Percentiles rank a stretch among this genome's conserved stretches.
phyloP scores from a whole-genome alignment of 2,888 invertebrate species.

The Clostera curtula region DNA sequence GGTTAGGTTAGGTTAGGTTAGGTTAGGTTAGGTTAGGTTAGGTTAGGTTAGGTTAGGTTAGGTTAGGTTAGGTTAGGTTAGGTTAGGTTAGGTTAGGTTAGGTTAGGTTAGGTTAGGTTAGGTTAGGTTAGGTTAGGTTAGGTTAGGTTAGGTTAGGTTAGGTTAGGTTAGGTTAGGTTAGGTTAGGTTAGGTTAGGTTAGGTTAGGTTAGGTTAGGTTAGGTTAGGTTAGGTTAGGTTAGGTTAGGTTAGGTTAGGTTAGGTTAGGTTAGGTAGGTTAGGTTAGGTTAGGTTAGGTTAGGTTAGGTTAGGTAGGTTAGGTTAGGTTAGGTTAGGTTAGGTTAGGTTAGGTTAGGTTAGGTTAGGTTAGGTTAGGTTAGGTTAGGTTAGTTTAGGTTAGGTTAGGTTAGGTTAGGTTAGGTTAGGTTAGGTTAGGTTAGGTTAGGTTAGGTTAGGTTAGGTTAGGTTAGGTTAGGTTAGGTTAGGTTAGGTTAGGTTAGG shows the following conservation, averaged over 20 bases:
- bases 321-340: constrained; percentile 16
- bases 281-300: constrained; percentile 16
- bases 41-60: constrained; percentile 16
- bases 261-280: constrained; percentile 15
- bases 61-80: constrained; percentile 14
- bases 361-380: constrained; percentile 16
- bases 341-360: constrained; percentile 16
- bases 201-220: too few relatives aligned
- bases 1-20: constrained; percentile 18
- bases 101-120: constrained; percentile 16
- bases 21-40: constrained; percentile 19
- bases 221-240: constrained; percentile 3
- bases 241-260: constrained; percentile 4
- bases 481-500: constrained; percentile 14
- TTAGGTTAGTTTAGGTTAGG: constrained; percentile 15
- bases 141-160: too few relatives aligned
- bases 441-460: constrained; percentile 13
- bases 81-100: constrained; percentile 15
- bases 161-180: constrained; percentile 2
- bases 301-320: constrained; percentile 16
- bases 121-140: constrained; percentile 16
- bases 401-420: constrained; percentile 14
- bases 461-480: constrained; percentile 13
- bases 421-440: too few relatives aligned
- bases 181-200: constrained; percentile 3